Conservation (phyloP, 2,888 invertebrate species). For the Aleiodes alternator region DNA sequence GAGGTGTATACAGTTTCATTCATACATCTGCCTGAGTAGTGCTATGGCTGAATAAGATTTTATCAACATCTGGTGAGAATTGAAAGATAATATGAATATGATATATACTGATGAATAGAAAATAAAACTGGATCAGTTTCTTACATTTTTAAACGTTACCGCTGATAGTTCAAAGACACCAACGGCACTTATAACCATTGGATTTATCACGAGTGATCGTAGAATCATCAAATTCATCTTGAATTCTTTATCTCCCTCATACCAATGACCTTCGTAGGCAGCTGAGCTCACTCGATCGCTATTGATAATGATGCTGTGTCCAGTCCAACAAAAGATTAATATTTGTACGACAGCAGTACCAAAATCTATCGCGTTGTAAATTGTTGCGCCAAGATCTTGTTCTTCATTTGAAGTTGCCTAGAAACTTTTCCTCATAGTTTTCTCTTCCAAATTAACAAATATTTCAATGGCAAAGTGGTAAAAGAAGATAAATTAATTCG, state of each 20-base stretch:
- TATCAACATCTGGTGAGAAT: not conserved
- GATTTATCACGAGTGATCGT: constrained; percentile 8
- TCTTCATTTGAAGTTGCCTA: no score
- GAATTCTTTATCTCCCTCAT: not conserved
- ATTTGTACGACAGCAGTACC: constrained; percentile 17
- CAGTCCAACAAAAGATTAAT: constrained; percentile 5
- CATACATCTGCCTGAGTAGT: no score
- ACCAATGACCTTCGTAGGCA: constrained; percentile 15
- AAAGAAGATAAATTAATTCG: no score
- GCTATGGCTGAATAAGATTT: no score
- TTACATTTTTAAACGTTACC: constrained; percentile 21
- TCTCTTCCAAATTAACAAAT: no score
- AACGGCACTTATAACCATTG: constrained; percentile 12
- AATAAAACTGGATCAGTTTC: not conserved
- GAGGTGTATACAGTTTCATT: no score
- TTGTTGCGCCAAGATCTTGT: no score
- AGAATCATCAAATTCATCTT: not conserved
- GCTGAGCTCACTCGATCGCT: constrained; percentile 1
- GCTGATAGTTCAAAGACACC: constrained; percentile 19
- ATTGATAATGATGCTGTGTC: not conserved
- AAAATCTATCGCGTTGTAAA: not conserved
- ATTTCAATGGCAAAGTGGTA: no score
- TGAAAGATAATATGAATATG: no score
- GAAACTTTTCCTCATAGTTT: no score
- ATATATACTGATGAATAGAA: not conserved